Evolutionary conservation across 2,888 invertebrate species (phyloP).

Genomic region (Conomelus anceps): DNA sequence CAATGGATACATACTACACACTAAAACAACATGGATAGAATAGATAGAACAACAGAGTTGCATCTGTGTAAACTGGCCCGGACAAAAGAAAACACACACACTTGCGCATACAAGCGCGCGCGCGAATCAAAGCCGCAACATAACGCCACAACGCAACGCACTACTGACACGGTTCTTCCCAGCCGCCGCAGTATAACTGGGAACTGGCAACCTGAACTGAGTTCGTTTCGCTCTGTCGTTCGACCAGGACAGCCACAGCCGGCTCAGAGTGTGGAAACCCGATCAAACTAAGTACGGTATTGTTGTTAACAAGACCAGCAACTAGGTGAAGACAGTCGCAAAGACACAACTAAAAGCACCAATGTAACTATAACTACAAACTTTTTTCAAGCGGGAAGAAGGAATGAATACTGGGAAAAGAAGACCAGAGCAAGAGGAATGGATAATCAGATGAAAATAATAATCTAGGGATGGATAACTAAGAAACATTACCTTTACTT

Average conservation of each 20-base stretch:
- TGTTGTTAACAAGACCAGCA: neutral
- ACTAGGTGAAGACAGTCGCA: neutral
- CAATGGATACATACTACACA: neutral
- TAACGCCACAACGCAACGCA: neutral
- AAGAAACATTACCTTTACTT: too few relatives aligned
- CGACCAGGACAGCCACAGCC: neutral
- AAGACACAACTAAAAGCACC: neutral
- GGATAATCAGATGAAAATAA: too few relatives aligned
- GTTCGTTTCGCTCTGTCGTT: neutral
- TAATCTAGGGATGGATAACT: too few relatives aligned
- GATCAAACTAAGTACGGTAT: neutral
- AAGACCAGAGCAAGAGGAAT: too few relatives aligned
- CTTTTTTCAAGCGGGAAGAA: too few relatives aligned
- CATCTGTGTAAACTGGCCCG: neutral
- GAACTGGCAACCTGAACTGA: neutral
- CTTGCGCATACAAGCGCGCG: neutral
- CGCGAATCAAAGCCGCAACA: neutral
- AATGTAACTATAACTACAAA: too few relatives aligned
- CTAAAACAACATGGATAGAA: neutral
- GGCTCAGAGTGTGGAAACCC: too few relatives aligned
- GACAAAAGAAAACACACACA: neutral
- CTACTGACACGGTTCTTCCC: neutral
- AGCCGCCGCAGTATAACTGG: neutral
- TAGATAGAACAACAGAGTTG: neutral
- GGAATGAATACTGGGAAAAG: too few relatives aligned